Conservation (phyloP, 2,113 vertebrate species). For the Embiotoca jacksoni region DNA sequence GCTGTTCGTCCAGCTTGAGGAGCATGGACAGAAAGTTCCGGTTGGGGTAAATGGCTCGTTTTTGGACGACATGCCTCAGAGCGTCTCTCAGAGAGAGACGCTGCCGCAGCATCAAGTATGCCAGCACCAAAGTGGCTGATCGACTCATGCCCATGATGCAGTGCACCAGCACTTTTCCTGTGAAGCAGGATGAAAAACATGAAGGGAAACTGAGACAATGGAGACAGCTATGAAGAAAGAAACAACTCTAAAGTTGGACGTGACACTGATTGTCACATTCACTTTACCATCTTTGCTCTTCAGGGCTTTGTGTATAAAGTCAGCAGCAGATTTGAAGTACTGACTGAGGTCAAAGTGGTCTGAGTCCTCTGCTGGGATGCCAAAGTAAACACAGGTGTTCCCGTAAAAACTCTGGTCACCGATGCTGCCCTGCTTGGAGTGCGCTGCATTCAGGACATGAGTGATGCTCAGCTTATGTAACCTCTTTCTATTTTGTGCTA, state of each 20-base stretch:
- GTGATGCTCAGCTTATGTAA: constrained; percentile 84
- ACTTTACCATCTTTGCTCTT: constrained; percentile 82
- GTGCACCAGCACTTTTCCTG: constrained; percentile 90
- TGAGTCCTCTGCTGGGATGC: constrained; percentile 87
- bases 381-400: constrained; percentile 83
- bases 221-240: not conserved
- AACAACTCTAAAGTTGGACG: not conserved
- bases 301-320: constrained; percentile 86
- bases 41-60: constrained; percentile 86
- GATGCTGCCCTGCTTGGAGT: constrained; percentile 89
- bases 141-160: constrained; percentile 90
- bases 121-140: constrained; percentile 86
- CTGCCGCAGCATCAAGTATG: constrained; percentile 85
- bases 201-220: not conserved
- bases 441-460: constrained; percentile 85
- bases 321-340: constrained; percentile 81
- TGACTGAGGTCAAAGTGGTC: constrained; percentile 84
- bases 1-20: constrained; percentile 83
- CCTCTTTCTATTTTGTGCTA: constrained; percentile 82
- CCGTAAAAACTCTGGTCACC: constrained; percentile 92
- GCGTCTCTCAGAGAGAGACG: constrained; percentile 83
- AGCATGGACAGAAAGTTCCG: constrained; percentile 91
- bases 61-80: constrained; percentile 76
- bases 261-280: not conserved
- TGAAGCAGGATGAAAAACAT: constrained; percentile 4